phyloP scores from a whole-genome alignment of 2,113 vertebrate species.

The Albula goreensis region DNA sequence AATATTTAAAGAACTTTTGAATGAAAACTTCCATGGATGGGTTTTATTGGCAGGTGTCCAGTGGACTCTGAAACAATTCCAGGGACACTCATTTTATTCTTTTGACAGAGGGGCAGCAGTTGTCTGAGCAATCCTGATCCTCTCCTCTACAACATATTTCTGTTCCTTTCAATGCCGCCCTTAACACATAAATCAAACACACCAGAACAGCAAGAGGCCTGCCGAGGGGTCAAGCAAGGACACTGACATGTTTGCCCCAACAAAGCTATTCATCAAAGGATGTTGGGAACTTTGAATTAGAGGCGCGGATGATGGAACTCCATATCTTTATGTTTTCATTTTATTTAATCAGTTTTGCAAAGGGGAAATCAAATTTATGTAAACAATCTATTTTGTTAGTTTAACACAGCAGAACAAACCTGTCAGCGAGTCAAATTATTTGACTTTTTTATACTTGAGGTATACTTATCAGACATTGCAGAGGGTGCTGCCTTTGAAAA shows the following conservation, averaged over 20 bases:
- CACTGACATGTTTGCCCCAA: conserved; percentile 26
- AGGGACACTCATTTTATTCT: not conserved
- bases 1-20: not conserved
- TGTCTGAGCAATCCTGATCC: not conserved
- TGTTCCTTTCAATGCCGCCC: not conserved
- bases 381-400: conserved; percentile 15
- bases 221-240: not conserved
- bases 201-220: conserved; percentile 21
- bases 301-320: conserved; percentile 10
- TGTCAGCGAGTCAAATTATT: conserved; percentile 31
- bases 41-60: not conserved
- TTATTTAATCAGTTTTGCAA: conserved; percentile 11
- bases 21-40: not conserved
- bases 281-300: conserved; percentile 22
- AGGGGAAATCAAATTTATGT: conserved; percentile 14
- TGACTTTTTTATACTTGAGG: conserved; percentile 19
- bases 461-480: conserved; percentile 2
- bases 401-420: not conserved
- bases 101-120: not conserved
- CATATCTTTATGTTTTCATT: conserved; percentile 10
- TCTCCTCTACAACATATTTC: not conserved
- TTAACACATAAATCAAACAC: conserved; percentile 6
- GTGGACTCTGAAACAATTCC: not conserved
- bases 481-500: conserved; percentile 33
- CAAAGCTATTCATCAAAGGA: conserved; percentile 27